These are phyloP conservation scores for Poecilia gillii DNA, from an alignment of 2,797 vertebrate genomes.

Conservation along the genomic window DNA sequence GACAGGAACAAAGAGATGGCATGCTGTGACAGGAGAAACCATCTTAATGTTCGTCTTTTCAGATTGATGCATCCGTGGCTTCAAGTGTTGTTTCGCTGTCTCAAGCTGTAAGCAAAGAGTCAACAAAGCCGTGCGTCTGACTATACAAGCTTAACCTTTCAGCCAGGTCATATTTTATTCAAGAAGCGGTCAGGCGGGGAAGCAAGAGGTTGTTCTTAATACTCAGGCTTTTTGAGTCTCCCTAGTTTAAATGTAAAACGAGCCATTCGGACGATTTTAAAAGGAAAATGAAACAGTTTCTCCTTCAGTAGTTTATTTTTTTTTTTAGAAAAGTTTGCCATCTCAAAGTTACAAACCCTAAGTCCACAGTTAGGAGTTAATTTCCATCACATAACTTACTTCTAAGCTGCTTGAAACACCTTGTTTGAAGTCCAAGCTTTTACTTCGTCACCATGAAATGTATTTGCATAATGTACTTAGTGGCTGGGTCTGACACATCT, in stretches of 20 bases:
- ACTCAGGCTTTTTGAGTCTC: neutral
- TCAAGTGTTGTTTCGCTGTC: neutral
- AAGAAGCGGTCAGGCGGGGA: neutral
- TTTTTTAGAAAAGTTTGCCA: too few relatives aligned
- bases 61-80: neutral
- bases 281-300: neutral
- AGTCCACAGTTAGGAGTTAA: neutral
- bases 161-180: constrained; percentile 7
- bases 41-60: neutral
- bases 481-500: neutral
- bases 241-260: neutral
- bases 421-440: constrained; percentile 1
- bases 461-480: constrained; percentile 3
- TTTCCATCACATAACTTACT: neutral
- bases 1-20: neutral
- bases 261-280: neutral
- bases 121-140: neutral
- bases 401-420: constrained; percentile 4
- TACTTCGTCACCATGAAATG: neutral
- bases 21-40: neutral
- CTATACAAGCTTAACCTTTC: constrained; percentile 7
- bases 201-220: neutral
- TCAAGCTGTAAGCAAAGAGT: constrained; percentile 3
- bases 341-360: neutral
- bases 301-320: neutral